Percentiles rank a stretch among this genome's conserved stretches.
phyloP scores from a whole-genome alignment of 2,797 vertebrate genomes.

The Fistularia tabacaria region DNA sequence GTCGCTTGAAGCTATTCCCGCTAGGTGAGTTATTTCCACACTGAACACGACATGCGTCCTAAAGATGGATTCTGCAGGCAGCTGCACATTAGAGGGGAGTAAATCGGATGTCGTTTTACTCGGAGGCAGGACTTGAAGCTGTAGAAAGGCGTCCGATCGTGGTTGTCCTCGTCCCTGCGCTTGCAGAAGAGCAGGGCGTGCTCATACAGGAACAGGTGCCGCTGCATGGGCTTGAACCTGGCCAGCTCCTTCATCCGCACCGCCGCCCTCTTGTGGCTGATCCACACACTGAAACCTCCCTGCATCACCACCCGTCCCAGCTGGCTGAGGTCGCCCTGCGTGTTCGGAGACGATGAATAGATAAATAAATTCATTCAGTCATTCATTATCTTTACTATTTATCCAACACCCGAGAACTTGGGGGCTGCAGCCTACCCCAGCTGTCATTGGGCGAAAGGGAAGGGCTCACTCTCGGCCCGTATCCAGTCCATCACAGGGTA shows the following conservation, averaged over 20 bases:
- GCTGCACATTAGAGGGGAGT: neutral
- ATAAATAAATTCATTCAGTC: too few relatives aligned
- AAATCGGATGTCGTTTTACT: slow-evolving; percentile 64
- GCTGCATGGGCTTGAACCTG: slow-evolving; percentile 96
- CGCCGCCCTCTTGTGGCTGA: slow-evolving; percentile 85
- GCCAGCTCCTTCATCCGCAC: slow-evolving; percentile 96
- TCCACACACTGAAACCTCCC: slow-evolving; percentile 94
- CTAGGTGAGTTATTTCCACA: neutral
- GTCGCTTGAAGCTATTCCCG: neutral
- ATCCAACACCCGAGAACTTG: too few relatives aligned
- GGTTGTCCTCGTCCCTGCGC: slow-evolving; percentile 83
- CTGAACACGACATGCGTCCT: neutral
- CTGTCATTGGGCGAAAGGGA: too few relatives aligned
- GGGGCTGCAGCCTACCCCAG: too few relatives aligned
- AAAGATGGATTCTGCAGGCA: neutral
- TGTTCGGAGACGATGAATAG: neutral
- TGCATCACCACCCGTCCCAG: slow-evolving; percentile 90
- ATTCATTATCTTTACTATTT: too few relatives aligned
- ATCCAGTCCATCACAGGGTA: too few relatives aligned
- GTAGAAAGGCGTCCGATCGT: slow-evolving; percentile 86
- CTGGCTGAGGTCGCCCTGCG: slow-evolving; percentile 86
- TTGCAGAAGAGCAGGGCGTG: slow-evolving; percentile 95
- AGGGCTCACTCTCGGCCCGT: too few relatives aligned
- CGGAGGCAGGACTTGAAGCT: slow-evolving; percentile 94
- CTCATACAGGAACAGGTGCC: slow-evolving; percentile 94